phyloP scores from a whole-genome alignment of 2,888 invertebrate genomes.

The Carabus problematicus region DNA sequence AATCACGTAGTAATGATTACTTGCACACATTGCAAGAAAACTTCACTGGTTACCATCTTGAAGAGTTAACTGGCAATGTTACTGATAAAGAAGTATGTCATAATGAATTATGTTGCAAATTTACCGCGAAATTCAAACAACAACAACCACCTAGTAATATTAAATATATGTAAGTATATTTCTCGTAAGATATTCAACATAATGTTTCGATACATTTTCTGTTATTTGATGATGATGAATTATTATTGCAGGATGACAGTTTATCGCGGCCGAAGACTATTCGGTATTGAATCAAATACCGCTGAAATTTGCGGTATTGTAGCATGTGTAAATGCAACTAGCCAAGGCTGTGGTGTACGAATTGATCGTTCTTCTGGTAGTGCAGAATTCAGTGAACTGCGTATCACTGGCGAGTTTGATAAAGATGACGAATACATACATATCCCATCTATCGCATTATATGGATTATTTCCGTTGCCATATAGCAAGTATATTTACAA shows the following conservation, averaged over 20 bases:
- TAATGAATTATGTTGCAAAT: constrained; percentile 27
- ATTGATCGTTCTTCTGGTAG: background rate
- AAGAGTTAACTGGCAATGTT: constrained; percentile 15
- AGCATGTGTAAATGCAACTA: constrained; percentile 25
- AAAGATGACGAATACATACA: constrained; percentile 14
- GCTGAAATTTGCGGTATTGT: constrained; percentile 38
- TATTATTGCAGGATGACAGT: constrained; percentile 16
- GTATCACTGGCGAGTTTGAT: constrained; percentile 11
- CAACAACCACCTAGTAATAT: constrained; percentile 10
- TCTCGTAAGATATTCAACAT: background rate
- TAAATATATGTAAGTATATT: constrained; percentile 26
- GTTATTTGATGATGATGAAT: background rate
- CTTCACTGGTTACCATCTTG: constrained; percentile 7
- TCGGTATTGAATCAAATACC: background rate
- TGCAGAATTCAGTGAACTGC: constrained; percentile 9
- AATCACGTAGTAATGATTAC: background rate
- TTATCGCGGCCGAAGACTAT: constrained; percentile 15
- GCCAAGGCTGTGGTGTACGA: constrained; percentile 30
- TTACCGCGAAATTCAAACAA: constrained; percentile 9
- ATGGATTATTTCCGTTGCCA: background rate
- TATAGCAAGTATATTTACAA: background rate
- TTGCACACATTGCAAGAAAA: constrained; percentile 16
- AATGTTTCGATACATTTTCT: background rate
- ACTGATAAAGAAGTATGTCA: constrained; percentile 17
- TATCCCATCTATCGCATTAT: constrained; percentile 17